Base-by-base conservation (phyloP, 2,888 invertebrate genomes). In the Arrhopalites spinosus region DNA sequence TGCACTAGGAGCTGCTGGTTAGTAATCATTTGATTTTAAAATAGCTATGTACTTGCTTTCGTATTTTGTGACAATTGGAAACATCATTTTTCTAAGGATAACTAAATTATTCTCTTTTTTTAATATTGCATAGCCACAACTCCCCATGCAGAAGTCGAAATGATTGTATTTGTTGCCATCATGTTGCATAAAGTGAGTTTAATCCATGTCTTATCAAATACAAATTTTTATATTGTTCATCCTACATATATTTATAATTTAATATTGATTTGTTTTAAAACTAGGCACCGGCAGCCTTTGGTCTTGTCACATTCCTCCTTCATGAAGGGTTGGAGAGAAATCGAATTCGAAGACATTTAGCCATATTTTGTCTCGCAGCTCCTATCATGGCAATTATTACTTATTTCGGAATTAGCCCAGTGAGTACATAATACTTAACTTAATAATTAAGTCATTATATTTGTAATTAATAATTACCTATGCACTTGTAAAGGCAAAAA, bases 161-260 rank as follows among this genome's bases (percentile, higher is more conserved):
- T 98, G 84, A 97, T 99, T 78, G 97, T 99, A 13, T 99, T 99
- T 86, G 85, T 98, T 43, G 99, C 99, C 2, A 99, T 99, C 81
- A 99, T 99, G 98, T 86, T 99, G 72, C 99, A 99, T 84, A 99
- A 99, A 87, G 91, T 90, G 84, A 83, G 70, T 75, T 25, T 17
- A 56, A 20, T 36, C 64, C 11, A n/a, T 53, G 23, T 30, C 27
- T 23, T 50, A 30, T 25, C 45, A 25, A 5, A 73, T 36, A 20
- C 20, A 53, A 8, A 17, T 53, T 20, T 27, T 25, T 47, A 13
- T 25, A 15, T 66, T 20, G 43, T 73, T 66, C 11, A 36, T 11
- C 11, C 36, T 36, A 36, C 11, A 36, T 36, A 36, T 36, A 36
- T 36, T n/a, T n/a, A 45, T 45, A 15, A 45, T 15, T 45, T 11